Base-by-base conservation (phyloP, 2,888 invertebrate genomes). In the Phortica magna region DNA sequence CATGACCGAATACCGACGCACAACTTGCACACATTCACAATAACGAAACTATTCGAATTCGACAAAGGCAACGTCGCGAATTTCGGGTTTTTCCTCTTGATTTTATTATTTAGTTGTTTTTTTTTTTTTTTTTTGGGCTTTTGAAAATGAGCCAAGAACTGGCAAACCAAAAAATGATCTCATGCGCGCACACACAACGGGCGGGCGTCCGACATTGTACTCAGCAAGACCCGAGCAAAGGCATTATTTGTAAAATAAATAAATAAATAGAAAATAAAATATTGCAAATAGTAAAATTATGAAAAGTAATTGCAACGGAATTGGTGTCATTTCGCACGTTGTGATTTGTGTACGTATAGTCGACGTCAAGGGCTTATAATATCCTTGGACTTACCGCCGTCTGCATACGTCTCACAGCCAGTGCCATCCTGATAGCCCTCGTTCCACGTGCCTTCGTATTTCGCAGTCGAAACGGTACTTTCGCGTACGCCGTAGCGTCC, bases 401-500 rank as follows among this genome's bases (percentile, higher is more conserved):
- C 99, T 78, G 99, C 99, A 92, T 99, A 99, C 79, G 98, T 99
- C 93, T 99, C 99, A 72, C 98, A 98, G 85, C 99, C 99, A 93
- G 99, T 99, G 85, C 99, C 99, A 92, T 99, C 99, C 93, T 99
- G 99, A 79, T 99, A 95, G 83, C 99, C 99, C 88, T 97, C 97
- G 84, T 99, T 98, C 99, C 99, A 99, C 80, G 98, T 98, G 89
- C 98, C 98, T 92, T 98, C 98, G 93, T 98, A 98, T 92, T 97
- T 97, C 89, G 98, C 98, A 84, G 97, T 97, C 85, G 98, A 98
- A 81, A 98, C 96, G 81, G 97, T 96, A 89, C 98, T 98, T 93
- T 98, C 98, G 77, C 99, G 94, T 75, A 99, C 98, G 57, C 99
- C 99, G 93, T 99, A 99, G 82, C 99, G 96, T 73, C 99, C 99